These are phyloP conservation scores for Drosophila bunnanda DNA, from an alignment of 2,888 invertebrate species.

Conservation along the genomic window DNA sequence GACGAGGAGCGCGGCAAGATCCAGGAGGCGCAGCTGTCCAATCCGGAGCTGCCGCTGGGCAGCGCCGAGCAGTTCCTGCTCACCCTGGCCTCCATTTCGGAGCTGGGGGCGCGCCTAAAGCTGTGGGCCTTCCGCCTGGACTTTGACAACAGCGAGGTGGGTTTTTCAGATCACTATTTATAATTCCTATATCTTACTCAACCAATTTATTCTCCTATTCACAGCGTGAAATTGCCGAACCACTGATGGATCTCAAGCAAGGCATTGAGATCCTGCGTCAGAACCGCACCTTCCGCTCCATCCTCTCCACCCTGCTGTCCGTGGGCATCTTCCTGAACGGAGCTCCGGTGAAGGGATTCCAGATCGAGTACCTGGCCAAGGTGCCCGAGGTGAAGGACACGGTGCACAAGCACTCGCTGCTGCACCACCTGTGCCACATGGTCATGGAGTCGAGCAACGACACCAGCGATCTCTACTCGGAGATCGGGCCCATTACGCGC, in stretches of 20 bases:
- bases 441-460: conserved; percentile 98
- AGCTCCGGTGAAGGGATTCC: conserved; percentile 96
- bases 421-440: conserved; percentile 98
- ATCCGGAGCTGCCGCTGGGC: conserved; percentile 87
- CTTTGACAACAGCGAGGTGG: conserved; percentile 97
- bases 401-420: conserved; percentile 98
- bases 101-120: conserved; percentile 95
- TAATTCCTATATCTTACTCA: too few species aligned
- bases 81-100: conserved; percentile 97
- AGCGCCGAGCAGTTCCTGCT: conserved; percentile 99
- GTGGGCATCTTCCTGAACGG: conserved; percentile 99
- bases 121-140: conserved; percentile 99
- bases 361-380: conserved; percentile 98
- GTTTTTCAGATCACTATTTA: conserved; percentile 1
- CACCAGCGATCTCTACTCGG: conserved; percentile 98
- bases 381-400: conserved; percentile 99
- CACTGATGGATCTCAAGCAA: conserved; percentile 98
- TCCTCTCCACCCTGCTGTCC: conserved; percentile 95
- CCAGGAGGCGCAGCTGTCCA: conserved; percentile 91
- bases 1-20: conserved; percentile 98
- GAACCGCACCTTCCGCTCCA: conserved; percentile 97
- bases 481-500: conserved; percentile 95
- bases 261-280: conserved; percentile 95
- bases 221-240: conserved; percentile 98
- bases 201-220: conserved; percentile 35